These are phyloP conservation scores for Hippocampus comes DNA, from an alignment of 2,113 vertebrate species.

Conservation along the genomic window DNA sequence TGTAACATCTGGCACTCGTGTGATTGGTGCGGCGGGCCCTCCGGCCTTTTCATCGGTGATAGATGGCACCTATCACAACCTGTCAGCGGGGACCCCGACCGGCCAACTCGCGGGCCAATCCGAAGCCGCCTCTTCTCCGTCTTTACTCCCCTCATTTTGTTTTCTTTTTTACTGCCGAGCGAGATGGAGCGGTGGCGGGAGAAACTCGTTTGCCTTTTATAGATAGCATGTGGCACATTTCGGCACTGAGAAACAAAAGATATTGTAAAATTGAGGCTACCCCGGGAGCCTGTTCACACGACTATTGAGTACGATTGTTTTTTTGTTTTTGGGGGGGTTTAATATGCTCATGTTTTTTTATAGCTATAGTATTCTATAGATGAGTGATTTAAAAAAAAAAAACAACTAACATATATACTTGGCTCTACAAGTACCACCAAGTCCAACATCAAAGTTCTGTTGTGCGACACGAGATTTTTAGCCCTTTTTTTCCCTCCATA, in stretches of 20 bases:
- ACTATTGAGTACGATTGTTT: background rate
- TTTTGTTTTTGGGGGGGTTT: background rate
- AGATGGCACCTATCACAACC: constrained; percentile 68
- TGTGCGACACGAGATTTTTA: background rate
- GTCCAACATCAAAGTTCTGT: background rate
- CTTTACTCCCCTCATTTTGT: constrained; percentile 27
- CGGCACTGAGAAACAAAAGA: constrained; percentile 7
- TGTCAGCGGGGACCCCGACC: constrained; percentile 61
- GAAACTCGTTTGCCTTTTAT: constrained; percentile 46
- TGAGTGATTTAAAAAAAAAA: background rate
- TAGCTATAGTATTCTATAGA: background rate
- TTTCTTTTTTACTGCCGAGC: constrained; percentile 32
- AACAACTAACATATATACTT: background rate
- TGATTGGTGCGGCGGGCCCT: constrained; percentile 66
- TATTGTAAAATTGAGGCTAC: background rate
- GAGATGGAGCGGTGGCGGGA: constrained; percentile 31
- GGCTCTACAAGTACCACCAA: background rate
- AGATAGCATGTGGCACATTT: constrained; percentile 22
- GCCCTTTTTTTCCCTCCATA: background rate
- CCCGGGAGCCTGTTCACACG: background rate
- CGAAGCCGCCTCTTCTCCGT: constrained; percentile 38
- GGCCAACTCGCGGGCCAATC: constrained; percentile 57
- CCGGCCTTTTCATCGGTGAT: constrained; percentile 64
- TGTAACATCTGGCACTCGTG: constrained; percentile 67
- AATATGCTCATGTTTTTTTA: background rate